Conservation (phyloP, 2,888 invertebrate species). For the Drosophila leonis region DNA sequence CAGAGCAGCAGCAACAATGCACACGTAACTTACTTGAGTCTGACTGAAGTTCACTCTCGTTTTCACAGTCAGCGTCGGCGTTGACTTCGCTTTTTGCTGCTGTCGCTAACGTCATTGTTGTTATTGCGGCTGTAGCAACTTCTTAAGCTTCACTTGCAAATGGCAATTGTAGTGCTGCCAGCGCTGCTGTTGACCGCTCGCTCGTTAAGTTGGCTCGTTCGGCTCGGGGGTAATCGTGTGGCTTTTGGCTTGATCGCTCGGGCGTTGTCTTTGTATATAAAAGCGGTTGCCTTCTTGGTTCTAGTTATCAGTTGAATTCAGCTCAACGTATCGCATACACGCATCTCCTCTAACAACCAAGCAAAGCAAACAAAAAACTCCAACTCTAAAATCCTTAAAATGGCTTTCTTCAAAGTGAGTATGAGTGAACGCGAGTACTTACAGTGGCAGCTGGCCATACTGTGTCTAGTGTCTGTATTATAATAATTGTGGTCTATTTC, state of each 20-base stretch:
- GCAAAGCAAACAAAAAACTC: conserved; percentile 1
- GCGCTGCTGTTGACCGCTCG: conserved; percentile 53
- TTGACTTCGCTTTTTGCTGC: conserved; percentile 21
- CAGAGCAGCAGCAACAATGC: conserved; percentile 36
- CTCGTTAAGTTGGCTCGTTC: conserved; percentile 49
- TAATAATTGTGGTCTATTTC: conserved; percentile 38
- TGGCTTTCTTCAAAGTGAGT: conserved; percentile 86
- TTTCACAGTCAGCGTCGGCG: conserved; percentile 53
- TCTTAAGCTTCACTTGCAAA: conserved; percentile 63
- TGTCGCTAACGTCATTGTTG: neutral
- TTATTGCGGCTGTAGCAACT: conserved; percentile 44
- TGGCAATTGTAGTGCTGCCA: conserved; percentile 38
- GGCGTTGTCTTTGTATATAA: conserved; percentile 85
- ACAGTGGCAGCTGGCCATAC: conserved; percentile 46
- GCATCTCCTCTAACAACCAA: conserved; percentile 14
- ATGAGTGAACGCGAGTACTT: conserved; percentile 21
- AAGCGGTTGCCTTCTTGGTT: conserved; percentile 85
- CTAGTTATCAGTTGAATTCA: conserved; percentile 86
- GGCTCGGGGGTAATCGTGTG: conserved; percentile 45
- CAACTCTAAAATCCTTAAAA: conserved; percentile 64
- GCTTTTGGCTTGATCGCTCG: conserved; percentile 65
- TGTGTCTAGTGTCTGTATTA: conserved; percentile 29
- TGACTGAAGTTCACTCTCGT: conserved; percentile 78
- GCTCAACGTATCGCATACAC: conserved; percentile 83
- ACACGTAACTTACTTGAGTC: conserved; percentile 23